A percentile compares a stretch with the other conserved stretches of the same genome.
Evolutionary conservation across 2,113 vertebrate genomes (phyloP).

Genomic region (Onychostoma macrolepis): DNA sequence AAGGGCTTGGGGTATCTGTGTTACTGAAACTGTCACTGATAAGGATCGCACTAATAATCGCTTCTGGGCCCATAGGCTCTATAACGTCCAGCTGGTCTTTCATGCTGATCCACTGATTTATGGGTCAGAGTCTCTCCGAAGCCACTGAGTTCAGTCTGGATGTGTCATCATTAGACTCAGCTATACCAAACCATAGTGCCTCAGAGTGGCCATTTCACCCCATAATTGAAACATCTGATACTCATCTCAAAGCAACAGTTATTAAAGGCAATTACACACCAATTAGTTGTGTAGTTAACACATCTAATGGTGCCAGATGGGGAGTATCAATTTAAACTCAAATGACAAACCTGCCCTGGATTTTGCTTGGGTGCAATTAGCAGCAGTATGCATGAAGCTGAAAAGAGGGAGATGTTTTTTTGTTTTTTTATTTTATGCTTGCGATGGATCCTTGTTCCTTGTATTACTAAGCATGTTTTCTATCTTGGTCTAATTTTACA

Average conservation of each 20-base stretch:
- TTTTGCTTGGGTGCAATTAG: slow-evolving; percentile 20
- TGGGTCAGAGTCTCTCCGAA: slow-evolving; percentile 10
- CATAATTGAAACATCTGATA: slow-evolving; percentile 50
- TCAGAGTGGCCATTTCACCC: slow-evolving; percentile 20
- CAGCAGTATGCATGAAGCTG: slow-evolving; percentile 14
- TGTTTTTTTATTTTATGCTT: neutral
- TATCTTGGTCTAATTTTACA: neutral
- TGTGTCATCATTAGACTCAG: slow-evolving; percentile 23
- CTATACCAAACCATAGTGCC: slow-evolving; percentile 25
- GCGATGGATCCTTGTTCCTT: neutral
- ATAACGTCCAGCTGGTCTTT: slow-evolving; percentile 23
- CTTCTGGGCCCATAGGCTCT: slow-evolving; percentile 15
- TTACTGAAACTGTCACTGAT: slow-evolving; percentile 41
- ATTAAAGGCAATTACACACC: slow-evolving; percentile 51
- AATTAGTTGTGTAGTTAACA: slow-evolving; percentile 51
- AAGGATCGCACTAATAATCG: slow-evolving; percentile 46
- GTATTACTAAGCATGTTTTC: neutral
- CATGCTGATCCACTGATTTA: slow-evolving; percentile 19
- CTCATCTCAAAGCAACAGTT: slow-evolving; percentile 45
- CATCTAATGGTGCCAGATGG: slow-evolving; percentile 46
- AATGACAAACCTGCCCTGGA: slow-evolving; percentile 43
- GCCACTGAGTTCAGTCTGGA: neutral
- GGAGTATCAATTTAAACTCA: slow-evolving; percentile 33
- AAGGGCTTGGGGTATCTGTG: slow-evolving; percentile 7
- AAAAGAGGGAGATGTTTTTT: neutral